phyloP scores from a whole-genome alignment of 2,113 vertebrate species.

The Triplophysa rosa region DNA sequence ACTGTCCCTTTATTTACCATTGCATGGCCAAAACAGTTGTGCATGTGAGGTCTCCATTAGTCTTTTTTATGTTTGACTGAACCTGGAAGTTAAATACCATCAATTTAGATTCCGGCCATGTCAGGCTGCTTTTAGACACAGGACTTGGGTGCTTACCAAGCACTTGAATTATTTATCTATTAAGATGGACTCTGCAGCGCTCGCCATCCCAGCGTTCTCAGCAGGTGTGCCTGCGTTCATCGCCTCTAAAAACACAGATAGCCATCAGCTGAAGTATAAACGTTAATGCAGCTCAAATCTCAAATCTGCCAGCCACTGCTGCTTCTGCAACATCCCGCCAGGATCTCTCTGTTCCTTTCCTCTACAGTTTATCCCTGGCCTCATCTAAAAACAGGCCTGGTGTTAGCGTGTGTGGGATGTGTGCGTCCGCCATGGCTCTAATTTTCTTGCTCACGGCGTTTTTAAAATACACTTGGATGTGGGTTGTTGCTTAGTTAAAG shows the following conservation, averaged over 20 bases:
- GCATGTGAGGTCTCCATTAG: too few relatives aligned
- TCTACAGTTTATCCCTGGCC: conserved; percentile 25
- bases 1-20: too few relatives aligned
- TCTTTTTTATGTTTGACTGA: too few relatives aligned
- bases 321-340: conserved; percentile 24
- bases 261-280: conserved; percentile 47
- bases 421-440: conserved; percentile 53
- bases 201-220: conserved; percentile 21
- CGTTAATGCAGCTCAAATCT: conserved; percentile 47
- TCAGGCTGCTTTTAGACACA: not conserved
- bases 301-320: conserved; percentile 40
- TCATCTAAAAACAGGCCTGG: conserved; percentile 31
- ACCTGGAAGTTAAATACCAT: too few relatives aligned
- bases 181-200: conserved; percentile 8
- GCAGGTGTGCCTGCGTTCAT: conserved; percentile 28
- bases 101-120: not conserved
- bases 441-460: conserved; percentile 43
- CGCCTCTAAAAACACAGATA: conserved; percentile 36
- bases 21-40: too few relatives aligned
- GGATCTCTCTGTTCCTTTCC: not conserved
- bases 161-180: conserved; percentile 19
- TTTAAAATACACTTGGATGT: conserved; percentile 23
- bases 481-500: conserved; percentile 32
- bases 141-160: not conserved
- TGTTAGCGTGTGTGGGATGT: conserved; percentile 42